phyloP scores from a whole-genome alignment of 2,888 invertebrate species.

The Caenorhabditis zanzibari region DNA sequence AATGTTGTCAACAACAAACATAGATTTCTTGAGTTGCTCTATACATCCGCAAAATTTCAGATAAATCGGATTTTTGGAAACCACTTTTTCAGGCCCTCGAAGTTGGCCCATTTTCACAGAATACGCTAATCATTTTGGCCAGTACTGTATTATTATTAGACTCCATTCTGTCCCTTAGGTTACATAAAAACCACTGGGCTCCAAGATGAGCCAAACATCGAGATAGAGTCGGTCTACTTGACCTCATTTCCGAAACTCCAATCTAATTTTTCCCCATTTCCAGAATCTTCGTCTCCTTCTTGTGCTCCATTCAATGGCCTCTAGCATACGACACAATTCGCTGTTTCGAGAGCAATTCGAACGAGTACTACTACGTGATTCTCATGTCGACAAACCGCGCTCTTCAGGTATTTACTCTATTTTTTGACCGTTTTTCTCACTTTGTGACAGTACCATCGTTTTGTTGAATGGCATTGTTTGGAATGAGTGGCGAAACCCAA shows the following conservation, averaged over 20 bases:
- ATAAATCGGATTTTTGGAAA: too few relatives aligned
- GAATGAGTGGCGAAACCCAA: constrained; percentile 34
- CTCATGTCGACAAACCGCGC: constrained; percentile 69
- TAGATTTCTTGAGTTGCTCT: too few relatives aligned
- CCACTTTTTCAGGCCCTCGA: too few relatives aligned
- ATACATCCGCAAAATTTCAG: too few relatives aligned
- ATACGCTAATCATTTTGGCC: too few relatives aligned
- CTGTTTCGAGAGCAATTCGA: constrained; percentile 74
- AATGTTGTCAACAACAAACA: too few relatives aligned
- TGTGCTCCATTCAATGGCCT: constrained; percentile 83
- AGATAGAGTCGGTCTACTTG: too few relatives aligned
- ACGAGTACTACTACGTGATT: constrained; percentile 77
- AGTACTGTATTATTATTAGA: too few relatives aligned
- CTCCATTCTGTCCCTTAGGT: too few relatives aligned
- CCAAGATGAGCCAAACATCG: too few relatives aligned
- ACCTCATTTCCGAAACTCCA: neutral
- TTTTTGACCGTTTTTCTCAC: constrained; percentile 6
- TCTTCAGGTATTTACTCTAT: constrained; percentile 59
- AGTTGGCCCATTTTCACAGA: too few relatives aligned
- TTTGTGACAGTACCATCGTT: neutral
- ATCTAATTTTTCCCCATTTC: neutral
- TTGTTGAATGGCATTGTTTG: constrained; percentile 31
- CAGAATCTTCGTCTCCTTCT: constrained; percentile 74
- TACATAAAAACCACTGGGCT: too few relatives aligned
- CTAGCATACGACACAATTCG: constrained; percentile 77